Evolutionary conservation across 2,113 vertebrate species (phyloP).

Genomic region (Channa argus): DNA sequence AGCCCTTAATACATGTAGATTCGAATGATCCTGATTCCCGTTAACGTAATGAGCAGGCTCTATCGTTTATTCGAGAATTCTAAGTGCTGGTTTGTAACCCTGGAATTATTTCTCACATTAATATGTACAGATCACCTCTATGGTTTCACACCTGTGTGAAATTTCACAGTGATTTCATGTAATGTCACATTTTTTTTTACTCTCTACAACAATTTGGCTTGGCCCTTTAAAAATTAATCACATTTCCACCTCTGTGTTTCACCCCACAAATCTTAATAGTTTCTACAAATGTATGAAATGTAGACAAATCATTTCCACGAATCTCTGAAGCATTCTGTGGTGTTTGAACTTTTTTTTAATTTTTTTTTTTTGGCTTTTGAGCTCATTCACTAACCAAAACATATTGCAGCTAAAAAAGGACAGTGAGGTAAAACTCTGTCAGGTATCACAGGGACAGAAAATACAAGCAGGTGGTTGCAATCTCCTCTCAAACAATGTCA

Average conservation of each 20-base stretch:
- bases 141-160: not conserved
- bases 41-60: not conserved
- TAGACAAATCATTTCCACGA: not conserved
- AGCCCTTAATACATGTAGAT: not conserved
- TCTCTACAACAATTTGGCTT: not conserved
- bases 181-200: not conserved
- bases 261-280: not conserved
- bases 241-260: slow-evolving; percentile 61
- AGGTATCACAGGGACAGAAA: not conserved
- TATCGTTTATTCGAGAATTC: not conserved
- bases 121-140: not conserved
- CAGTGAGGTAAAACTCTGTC: not conserved
- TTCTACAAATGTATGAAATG: not conserved
- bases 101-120: not conserved
- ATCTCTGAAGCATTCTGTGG: slow-evolving; percentile 14
- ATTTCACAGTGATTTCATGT: not conserved
- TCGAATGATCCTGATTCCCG: not conserved
- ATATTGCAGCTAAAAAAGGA: not conserved
- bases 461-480: not conserved
- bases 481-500: slow-evolving; percentile 8
- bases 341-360: not conserved
- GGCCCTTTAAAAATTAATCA: not conserved
- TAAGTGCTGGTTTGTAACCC: not conserved
- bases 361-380: slow-evolving; percentile 2
- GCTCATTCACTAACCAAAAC: slow-evolving; percentile 22